These are phyloP conservation scores for Pristiophorus japonicus DNA, from an alignment of 2,113 vertebrate species.

Conservation along the genomic window DNA sequence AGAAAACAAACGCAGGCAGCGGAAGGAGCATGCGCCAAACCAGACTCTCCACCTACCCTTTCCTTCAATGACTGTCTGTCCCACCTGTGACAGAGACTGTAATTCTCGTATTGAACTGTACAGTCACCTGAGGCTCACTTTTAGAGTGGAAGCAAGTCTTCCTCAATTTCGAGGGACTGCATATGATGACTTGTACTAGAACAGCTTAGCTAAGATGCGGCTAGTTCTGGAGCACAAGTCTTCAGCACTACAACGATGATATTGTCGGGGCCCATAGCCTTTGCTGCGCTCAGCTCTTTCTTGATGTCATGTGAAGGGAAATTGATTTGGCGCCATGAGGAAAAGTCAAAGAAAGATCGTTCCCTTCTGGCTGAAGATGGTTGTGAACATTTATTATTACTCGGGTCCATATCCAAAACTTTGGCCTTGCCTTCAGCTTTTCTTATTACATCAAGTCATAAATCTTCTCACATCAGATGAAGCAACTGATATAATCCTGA, in stretches of 20 bases:
- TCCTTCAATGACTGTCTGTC: too few relatives aligned
- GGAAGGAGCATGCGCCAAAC: too few relatives aligned
- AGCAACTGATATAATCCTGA: not conserved
- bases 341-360: not conserved
- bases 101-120: too few relatives aligned
- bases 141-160: too few relatives aligned
- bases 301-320: not conserved
- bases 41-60: too few relatives aligned
- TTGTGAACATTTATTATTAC: not conserved
- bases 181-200: too few relatives aligned
- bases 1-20: too few relatives aligned
- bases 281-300: not conserved
- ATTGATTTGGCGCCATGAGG: too few relatives aligned
- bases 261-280: not conserved
- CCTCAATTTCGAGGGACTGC: too few relatives aligned
- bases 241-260: not conserved
- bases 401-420: not conserved
- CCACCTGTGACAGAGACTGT: too few relatives aligned
- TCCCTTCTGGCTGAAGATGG: not conserved
- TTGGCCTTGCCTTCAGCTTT: not conserved
- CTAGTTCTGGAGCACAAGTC: not conserved
- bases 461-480: not conserved
- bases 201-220: not conserved
- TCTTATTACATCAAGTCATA: not conserved
- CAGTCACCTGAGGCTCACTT: too few relatives aligned